Evolutionary conservation across 35 echinoderm and acorn worm species (phyloP).

Genomic region (Ophiothrix spiculata): DNA sequence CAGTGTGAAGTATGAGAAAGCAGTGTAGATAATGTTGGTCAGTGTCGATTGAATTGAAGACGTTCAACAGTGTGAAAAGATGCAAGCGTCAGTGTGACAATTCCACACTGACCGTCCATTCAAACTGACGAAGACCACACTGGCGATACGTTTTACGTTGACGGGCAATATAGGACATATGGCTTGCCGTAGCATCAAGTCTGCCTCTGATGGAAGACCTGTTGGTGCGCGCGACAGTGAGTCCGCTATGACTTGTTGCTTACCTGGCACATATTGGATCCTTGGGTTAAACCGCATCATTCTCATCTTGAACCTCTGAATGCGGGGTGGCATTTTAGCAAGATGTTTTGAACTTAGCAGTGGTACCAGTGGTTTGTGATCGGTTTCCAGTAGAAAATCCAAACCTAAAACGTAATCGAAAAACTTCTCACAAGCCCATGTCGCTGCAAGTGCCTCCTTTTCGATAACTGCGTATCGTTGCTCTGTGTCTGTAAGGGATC

Average conservation of each 20-base stretch:
- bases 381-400: constrained; percentile 30
- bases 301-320: constrained; percentile 27
- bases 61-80: no score
- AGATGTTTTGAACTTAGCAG: constrained; percentile 25
- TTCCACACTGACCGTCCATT: no score
- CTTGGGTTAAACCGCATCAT: constrained; percentile 39
- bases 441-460: constrained; percentile 49
- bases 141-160: no score
- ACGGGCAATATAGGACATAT: no score
- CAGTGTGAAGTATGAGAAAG: no score
- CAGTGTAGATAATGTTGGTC: no score
- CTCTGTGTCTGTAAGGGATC: constrained; percentile 33
- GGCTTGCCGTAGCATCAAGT: no score
- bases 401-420: constrained; percentile 24
- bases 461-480: constrained; percentile 48
- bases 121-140: no score
- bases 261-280: constrained; percentile 22
- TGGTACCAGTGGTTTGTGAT: constrained; percentile 42
- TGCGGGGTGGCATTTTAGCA: constrained; percentile 43
- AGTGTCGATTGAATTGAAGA: no score
- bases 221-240: constrained; percentile 30
- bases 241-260: constrained; percentile 18
- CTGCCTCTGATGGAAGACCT: constrained; percentile 21
- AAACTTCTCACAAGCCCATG: constrained; percentile 52
- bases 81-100: no score